Conservation (phyloP, 64 coral and sea anemone genomes). For the Stichodactyla helianthus region DNA sequence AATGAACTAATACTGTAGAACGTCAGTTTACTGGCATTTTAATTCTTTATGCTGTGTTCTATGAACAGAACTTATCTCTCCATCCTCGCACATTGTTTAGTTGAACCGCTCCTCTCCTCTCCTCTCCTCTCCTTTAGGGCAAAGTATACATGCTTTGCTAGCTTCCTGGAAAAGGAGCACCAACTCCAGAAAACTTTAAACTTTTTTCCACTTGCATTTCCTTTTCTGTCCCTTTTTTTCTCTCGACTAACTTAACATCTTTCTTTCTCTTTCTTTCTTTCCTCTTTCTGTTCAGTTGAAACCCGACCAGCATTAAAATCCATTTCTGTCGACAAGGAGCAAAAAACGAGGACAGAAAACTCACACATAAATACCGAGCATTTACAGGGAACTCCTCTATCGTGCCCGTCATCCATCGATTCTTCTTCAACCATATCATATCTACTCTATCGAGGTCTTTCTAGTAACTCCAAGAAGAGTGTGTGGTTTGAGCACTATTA, state of each 20-base stretch:
- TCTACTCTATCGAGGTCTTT: constrained; percentile 45
- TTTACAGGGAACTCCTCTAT: not conserved
- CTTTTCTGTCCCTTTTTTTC: not conserved
- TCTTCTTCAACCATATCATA: constrained; percentile 15
- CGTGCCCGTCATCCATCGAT: not conserved
- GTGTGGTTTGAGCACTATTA: constrained; percentile 49
- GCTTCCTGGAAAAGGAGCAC: too few relatives aligned
- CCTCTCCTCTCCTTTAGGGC: too few relatives aligned
- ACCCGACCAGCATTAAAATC: not conserved
- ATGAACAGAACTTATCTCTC: too few relatives aligned
- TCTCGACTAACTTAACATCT: not conserved
- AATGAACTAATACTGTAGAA: too few relatives aligned
- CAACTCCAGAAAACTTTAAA: too few relatives aligned
- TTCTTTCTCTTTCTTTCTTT: constrained; percentile 10
- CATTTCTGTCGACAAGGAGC: not conserved
- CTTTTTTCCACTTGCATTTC: not conserved
- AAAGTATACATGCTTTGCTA: too few relatives aligned
- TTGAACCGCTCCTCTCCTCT: too few relatives aligned
- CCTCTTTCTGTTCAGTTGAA: not conserved
- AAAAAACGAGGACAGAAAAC: not conserved
- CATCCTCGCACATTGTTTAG: too few relatives aligned
- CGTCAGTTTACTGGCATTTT: too few relatives aligned
- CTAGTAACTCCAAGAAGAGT: constrained; percentile 23
- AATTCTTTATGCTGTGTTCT: too few relatives aligned
- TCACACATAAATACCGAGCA: not conserved